A percentile compares a stretch with the other conserved stretches of the same genome.
These are phyloP conservation scores for Ciona savignyi DNA, from an alignment of 23 tunicate species.

Conservation along the genomic window DNA sequence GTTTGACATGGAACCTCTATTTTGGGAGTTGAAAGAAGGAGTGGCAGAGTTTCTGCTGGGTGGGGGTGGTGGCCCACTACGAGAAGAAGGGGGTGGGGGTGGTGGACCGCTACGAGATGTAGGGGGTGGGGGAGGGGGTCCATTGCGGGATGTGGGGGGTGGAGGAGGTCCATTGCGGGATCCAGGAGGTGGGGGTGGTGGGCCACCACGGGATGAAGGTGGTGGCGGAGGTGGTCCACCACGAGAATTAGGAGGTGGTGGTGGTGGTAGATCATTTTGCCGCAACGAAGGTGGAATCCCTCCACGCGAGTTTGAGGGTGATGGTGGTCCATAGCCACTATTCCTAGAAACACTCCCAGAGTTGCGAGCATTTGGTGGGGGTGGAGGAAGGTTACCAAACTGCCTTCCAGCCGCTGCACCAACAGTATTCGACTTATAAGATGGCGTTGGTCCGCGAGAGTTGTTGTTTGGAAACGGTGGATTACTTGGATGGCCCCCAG, in stretches of 20 bases:
- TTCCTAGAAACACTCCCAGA: neutral
- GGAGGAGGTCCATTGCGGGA: conserved; percentile 2
- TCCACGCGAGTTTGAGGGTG: conserved; percentile 4
- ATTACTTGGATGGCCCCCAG: neutral
- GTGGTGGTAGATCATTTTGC: conserved; percentile 9
- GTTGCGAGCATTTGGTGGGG: conserved; percentile 5
- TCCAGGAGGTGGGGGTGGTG: conserved; percentile 3
- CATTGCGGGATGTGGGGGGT: conserved; percentile 1
- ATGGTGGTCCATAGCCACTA: conserved; percentile 17
- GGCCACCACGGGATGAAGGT: neutral
- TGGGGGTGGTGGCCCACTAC: conserved; percentile 8
- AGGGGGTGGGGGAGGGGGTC: conserved; percentile 2
- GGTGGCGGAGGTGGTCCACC: conserved; percentile 19
- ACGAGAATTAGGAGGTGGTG: neutral
- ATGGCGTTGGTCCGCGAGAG: conserved; percentile 22
- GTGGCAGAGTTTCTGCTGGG: conserved; percentile 1
- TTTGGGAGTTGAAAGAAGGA: neutral
- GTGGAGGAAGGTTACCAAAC: conserved; percentile 19
- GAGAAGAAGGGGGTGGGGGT: conserved; percentile 4
- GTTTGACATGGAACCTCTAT: neutral
- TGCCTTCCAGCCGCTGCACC: conserved; percentile 38
- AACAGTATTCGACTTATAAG: conserved; percentile 27
- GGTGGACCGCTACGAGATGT: neutral
- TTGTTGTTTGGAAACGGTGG: conserved; percentile 6
- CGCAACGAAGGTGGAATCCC: neutral